These are phyloP conservation scores for Slavum lentiscoides DNA, from an alignment of 2,888 invertebrate species.

Conservation along the genomic window DNA sequence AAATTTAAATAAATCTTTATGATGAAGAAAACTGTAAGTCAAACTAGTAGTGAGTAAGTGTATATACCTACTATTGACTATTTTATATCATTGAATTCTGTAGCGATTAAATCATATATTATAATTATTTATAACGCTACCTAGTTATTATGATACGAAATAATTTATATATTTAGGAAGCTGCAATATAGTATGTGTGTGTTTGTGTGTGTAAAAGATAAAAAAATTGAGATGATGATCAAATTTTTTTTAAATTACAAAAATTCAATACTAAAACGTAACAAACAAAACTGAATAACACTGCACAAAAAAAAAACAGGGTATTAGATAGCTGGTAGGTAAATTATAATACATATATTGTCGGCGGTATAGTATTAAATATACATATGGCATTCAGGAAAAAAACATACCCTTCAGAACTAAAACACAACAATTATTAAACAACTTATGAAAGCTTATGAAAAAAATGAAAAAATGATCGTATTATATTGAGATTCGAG, in stretches of 20 bases:
- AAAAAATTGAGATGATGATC: not conserved
- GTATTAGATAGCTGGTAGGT: not conserved
- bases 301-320: slow-evolving; percentile 25
- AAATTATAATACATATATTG: not conserved
- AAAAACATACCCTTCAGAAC: not conserved
- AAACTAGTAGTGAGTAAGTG: no score
- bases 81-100: no score
- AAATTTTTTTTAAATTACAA: not conserved
- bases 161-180: no score
- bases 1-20: no score
- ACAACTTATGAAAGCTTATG: slow-evolving; percentile 11
- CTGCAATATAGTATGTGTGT: not conserved
- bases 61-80: no score
- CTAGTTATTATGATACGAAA: no score
- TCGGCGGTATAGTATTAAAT: not conserved
- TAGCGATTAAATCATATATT: no score
- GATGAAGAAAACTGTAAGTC: no score
- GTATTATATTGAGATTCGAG: not conserved
- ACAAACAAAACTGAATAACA: slow-evolving; percentile 3
- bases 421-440: slow-evolving; percentile 8
- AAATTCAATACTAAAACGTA: not conserved
- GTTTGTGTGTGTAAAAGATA: not conserved
- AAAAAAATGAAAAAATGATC: not conserved
- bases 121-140: no score
- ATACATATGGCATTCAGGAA: slow-evolving; percentile 17